phyloP scores from a whole-genome alignment of 2,797 vertebrate species.

The Rhynchonycteris naso region DNA sequence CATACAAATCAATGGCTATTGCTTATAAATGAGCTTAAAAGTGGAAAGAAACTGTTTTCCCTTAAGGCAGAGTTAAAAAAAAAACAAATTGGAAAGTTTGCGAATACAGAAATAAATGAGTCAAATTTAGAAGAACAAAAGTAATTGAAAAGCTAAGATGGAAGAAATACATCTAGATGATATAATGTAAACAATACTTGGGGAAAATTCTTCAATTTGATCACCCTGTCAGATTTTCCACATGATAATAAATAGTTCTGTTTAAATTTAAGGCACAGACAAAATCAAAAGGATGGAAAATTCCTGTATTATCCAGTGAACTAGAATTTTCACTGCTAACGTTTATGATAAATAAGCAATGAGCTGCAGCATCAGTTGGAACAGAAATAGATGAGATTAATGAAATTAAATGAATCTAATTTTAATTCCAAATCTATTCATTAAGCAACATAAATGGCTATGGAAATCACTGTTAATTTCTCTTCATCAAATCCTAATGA shows the following conservation, averaged over 20 bases:
- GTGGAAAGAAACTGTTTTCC: not conserved
- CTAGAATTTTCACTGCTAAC: not conserved
- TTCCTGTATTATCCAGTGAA: not conserved
- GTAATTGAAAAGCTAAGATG: not conserved
- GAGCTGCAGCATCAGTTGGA: not conserved
- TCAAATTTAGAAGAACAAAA: not conserved
- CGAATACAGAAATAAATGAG: constrained; percentile 16
- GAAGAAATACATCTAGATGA: not conserved
- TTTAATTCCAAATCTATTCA: constrained; percentile 29
- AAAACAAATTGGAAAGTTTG: not conserved
- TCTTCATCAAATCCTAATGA: not conserved
- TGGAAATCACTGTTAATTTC: constrained; percentile 19
- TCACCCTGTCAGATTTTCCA: not conserved
- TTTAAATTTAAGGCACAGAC: not conserved
- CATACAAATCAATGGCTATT: not conserved
- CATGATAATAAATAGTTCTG: not conserved
- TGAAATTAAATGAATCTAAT: constrained; percentile 6
- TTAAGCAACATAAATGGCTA: not conserved
- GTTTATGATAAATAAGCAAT: not conserved
- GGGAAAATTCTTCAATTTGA: not conserved
- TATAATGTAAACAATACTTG: not conserved
- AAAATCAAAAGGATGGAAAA: not conserved
- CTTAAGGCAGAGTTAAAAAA: not conserved
- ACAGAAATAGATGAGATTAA: not conserved
- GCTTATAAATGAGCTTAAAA: not conserved